A percentile compares a stretch with the other conserved stretches of the same genome.
Evolutionary conservation across 2,888 invertebrate species (phyloP).

Genomic region (Buathra laborator): DNA sequence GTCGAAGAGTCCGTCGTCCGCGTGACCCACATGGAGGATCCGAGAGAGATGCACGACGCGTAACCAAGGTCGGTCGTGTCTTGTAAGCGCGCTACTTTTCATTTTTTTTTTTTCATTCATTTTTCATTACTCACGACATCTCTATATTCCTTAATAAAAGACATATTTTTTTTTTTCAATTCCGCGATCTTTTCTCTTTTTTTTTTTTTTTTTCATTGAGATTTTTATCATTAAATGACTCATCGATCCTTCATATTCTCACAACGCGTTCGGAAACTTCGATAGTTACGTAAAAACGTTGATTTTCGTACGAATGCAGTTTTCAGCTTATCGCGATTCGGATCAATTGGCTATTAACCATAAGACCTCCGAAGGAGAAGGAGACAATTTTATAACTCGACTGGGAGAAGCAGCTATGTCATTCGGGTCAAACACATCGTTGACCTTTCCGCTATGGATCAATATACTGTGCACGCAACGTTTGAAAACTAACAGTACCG

Average conservation of each 20-base stretch:
- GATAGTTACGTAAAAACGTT: neutral
- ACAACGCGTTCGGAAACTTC: no score
- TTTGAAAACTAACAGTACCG: neutral
- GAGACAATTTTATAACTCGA: conserved; percentile 50
- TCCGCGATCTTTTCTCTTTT: neutral
- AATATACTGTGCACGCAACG: conserved; percentile 27
- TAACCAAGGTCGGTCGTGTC: conserved; percentile 77
- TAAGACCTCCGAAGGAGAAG: conserved; percentile 35
- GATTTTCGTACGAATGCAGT: neutral
- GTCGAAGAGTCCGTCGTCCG: conserved; percentile 68
- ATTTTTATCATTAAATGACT: neutral
- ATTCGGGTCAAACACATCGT: conserved; percentile 43
- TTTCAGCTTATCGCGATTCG: conserved; percentile 32
- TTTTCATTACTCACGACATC: conserved; percentile 1
- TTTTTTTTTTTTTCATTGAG: neutral
- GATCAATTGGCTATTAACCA: conserved; percentile 69
- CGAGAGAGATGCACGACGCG: conserved; percentile 73
- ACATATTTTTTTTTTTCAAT: neutral
- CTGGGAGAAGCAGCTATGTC: conserved; percentile 29
- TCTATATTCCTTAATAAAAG: neutral
- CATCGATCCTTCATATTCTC: neutral
- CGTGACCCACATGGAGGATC: conserved; percentile 71
- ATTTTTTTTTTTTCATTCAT: conserved; percentile 36
- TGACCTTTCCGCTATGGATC: conserved; percentile 59
- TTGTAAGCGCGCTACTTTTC: conserved; percentile 69